Evolutionary conservation across 2,888 invertebrate genomes (phyloP).

Genomic region (Lithophane leautieri): DNA sequence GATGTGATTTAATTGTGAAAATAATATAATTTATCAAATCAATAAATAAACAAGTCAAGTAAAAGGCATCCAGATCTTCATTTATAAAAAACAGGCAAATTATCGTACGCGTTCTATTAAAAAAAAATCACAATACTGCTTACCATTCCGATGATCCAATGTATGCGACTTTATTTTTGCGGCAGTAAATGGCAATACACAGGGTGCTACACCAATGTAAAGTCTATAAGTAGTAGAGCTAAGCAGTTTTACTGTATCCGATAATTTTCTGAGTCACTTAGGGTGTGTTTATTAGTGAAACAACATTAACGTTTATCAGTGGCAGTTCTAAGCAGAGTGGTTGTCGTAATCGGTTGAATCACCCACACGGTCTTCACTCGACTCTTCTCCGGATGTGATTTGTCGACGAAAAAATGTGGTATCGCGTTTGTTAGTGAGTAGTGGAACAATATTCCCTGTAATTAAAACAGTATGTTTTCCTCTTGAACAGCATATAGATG

Average conservation of each 20-base stretch:
- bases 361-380: constrained; percentile 79
- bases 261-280: constrained; percentile 59
- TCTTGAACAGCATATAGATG: constrained; percentile 79
- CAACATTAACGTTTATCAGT: constrained; percentile 80
- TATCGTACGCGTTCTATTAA: constrained; percentile 52
- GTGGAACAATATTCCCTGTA: constrained; percentile 80
- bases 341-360: constrained; percentile 85
- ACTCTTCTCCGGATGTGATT: constrained; percentile 89
- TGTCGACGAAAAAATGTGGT: constrained; percentile 89
- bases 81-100: constrained; percentile 42
- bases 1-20: constrained; percentile 67
- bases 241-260: constrained; percentile 12
- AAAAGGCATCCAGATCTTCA: constrained; percentile 13
- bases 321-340: constrained; percentile 75
- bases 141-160: constrained; percentile 68
- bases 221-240: constrained; percentile 20
- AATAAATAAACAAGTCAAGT: constrained; percentile 23
- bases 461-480: constrained; percentile 87
- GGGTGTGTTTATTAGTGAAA: constrained; percentile 72
- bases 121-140: constrained; percentile 65
- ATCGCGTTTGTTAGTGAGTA: constrained; percentile 83
- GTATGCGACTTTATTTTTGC: constrained; percentile 73
- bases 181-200: constrained; percentile 68
- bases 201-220: constrained; percentile 41
- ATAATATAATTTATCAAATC: constrained; percentile 24